A percentile compares a stretch with the other conserved stretches of the same genome.
phyloP scores from a whole-genome alignment of 2,888 invertebrate species.

The Epicampocera succincta region DNA sequence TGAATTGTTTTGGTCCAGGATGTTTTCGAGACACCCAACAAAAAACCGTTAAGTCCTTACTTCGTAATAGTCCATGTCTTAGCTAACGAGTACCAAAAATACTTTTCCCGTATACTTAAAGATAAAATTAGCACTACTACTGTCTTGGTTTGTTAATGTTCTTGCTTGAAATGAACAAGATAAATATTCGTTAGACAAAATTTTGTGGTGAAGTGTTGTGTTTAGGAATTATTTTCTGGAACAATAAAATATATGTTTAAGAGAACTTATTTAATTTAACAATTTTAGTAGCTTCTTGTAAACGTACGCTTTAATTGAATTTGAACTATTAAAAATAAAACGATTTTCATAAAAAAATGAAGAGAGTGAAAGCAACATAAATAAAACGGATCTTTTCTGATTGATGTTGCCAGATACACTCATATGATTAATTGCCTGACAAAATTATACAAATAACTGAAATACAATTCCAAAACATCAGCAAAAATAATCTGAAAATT shows the following conservation, averaged over 20 bases:
- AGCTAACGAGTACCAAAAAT: background rate
- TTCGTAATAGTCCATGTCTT: background rate
- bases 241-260: slow-evolving; percentile 3
- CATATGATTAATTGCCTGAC: background rate
- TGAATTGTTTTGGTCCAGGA: slow-evolving; percentile 52
- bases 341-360: slow-evolving; percentile 33
- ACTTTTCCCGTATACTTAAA: slow-evolving; percentile 60
- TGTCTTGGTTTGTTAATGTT: background rate
- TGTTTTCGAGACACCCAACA: slow-evolving; percentile 1
- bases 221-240: slow-evolving; percentile 36
- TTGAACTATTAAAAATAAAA: background rate
- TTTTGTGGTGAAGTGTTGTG: slow-evolving; percentile 69
- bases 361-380: background rate
- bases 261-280: slow-evolving; percentile 14
- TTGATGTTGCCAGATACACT: background rate
- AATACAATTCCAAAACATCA: too few relatives aligned
- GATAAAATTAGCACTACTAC: slow-evolving; percentile 13
- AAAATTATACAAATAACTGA: too few relatives aligned
- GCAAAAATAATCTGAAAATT: too few relatives aligned
- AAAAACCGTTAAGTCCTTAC: background rate
- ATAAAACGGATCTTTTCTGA: background rate
- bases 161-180: background rate
- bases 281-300: slow-evolving; percentile 40
- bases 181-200: slow-evolving; percentile 38
- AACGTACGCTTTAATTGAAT: slow-evolving; percentile 42